A percentile compares a stretch with the other conserved stretches of the same genome.
These are phyloP conservation scores for Phalera bucephala DNA, from an alignment of 2,888 invertebrate genomes.

Conservation along the genomic window DNA sequence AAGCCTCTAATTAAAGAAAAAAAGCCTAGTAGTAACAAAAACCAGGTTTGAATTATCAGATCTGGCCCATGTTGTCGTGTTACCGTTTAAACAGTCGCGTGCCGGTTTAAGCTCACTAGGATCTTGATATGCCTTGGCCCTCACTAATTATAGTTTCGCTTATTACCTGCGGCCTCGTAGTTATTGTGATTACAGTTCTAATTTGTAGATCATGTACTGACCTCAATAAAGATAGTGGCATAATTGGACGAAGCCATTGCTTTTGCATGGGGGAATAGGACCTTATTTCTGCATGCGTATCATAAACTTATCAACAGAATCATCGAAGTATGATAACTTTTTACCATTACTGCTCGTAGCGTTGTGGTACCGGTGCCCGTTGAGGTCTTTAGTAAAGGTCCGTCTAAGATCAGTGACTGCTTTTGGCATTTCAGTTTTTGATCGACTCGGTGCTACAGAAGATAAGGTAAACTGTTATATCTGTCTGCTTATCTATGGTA, in stretches of 20 bases:
- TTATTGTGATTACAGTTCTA: conserved; percentile 30
- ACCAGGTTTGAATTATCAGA: conserved; percentile 51
- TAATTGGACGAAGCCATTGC: too few relatives aligned
- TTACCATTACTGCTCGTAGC: too few relatives aligned
- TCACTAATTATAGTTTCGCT: conserved; percentile 72
- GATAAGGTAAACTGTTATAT: too few relatives aligned
- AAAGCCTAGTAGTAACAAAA: conserved; percentile 49
- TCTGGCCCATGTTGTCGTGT: conserved; percentile 62
- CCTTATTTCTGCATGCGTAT: too few relatives aligned
- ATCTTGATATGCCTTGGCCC: conserved; percentile 67
- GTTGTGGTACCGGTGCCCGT: too few relatives aligned
- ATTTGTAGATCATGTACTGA: conserved; percentile 26
- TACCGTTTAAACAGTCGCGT: conserved; percentile 66
- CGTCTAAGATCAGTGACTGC: too few relatives aligned
- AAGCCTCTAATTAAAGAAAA: conserved; percentile 31
- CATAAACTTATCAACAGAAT: too few relatives aligned
- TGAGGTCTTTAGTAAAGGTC: too few relatives aligned
- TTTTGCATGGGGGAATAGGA: neutral
- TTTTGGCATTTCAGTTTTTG: too few relatives aligned
- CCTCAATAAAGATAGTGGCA: conserved; percentile 14
- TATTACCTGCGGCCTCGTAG: conserved; percentile 49
- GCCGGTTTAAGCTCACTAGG: conserved; percentile 45
- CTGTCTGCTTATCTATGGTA: too few relatives aligned
- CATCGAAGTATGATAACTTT: too few relatives aligned
- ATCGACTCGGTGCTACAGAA: too few relatives aligned